Evolutionary conservation across 2,888 invertebrate genomes (phyloP).

Genomic region (Serrognathus titanus): DNA sequence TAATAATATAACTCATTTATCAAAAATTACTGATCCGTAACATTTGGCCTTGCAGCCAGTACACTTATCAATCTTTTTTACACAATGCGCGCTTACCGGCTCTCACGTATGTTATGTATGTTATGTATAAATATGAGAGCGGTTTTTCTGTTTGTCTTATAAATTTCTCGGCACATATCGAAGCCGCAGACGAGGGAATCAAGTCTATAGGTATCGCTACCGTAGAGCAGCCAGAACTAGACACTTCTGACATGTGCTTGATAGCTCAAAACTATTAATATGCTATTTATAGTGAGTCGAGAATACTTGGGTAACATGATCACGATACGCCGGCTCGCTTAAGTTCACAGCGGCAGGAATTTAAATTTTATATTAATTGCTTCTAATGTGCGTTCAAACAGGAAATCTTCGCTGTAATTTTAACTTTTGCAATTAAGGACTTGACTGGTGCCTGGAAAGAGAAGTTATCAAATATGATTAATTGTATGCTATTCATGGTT

Average conservation of each 20-base stretch:
- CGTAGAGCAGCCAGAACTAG: neutral
- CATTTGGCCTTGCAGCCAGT: too few species aligned
- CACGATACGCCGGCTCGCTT: slow-evolving; percentile 2
- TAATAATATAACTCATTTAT: too few species aligned
- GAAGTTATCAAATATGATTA: too few species aligned
- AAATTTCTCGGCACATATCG: neutral
- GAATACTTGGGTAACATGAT: slow-evolving; percentile 12
- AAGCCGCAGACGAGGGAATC: neutral
- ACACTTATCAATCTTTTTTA: too few species aligned
- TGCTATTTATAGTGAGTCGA: slow-evolving; percentile 12
- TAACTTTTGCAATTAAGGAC: too few species aligned
- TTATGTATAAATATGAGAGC: too few species aligned
- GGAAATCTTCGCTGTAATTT: too few species aligned
- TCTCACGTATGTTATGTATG: too few species aligned
- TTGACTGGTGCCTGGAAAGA: too few species aligned
- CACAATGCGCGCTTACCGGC: too few species aligned
- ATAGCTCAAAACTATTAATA: slow-evolving; percentile 15
- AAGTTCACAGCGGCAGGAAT: slow-evolving; percentile 2
- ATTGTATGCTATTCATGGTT: too few species aligned
- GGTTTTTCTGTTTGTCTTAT: neutral
- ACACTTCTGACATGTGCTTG: slow-evolving; percentile 13
- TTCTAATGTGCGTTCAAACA: neutral
- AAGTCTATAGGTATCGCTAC: neutral
- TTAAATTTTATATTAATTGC: slow-evolving; percentile 5
- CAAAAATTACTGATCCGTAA: too few species aligned